Evolutionary conservation across 2,888 invertebrate species (phyloP), one percentile per base, ranked within the genome.

Genomic region (Phoenoteleia sp.): DNA sequence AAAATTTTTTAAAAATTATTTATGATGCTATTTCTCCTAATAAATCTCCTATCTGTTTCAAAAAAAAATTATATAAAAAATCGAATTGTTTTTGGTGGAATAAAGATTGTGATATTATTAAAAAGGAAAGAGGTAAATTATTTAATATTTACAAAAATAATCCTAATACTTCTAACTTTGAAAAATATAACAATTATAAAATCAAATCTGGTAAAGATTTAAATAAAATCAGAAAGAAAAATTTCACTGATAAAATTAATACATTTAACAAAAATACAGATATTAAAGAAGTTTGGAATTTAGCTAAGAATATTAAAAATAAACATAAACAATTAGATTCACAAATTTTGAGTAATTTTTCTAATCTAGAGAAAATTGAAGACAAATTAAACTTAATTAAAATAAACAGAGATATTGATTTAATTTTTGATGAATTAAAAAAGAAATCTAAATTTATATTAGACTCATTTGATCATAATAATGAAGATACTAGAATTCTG

Each of bases 221-320:
- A 4, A 36, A 58, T 58, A 36, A 58, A 21, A 36, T 58, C 3
- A 36, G 33, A 11, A 33, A 13, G n/a, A 7, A 9, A 0, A 36
- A 58, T 21, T 60, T 60, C 25, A 42, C 5, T 23, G 15, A 60
- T 7, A 39, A 21, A 23, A 42, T 60, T 6, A 15, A 60, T 6
- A 23, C 39, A 6, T 39, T 60, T 39, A 13, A 39, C 17, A 56
- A 29, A 29, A 56, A 56, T 15, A 15, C 54, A 0, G 17, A 56
- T 29, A 6, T 19, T 2, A 27, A 2, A 5, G 29, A 39, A 19
- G 42, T 60, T 19, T 60, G 60, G 60, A 60, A 42, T 23, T 9
- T 60, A 1, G 39, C 39, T 4, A 60, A 23, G 42, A 39, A 42
- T 25, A 60, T 60, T 39, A 60, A 23, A 60, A 60, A 60, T 15